A percentile compares a stretch with the other conserved stretches of the same genome.
These are phyloP conservation scores for Heliothis virescens DNA, from an alignment of 1,140 invertebrate species.

Conservation along the genomic window DNA sequence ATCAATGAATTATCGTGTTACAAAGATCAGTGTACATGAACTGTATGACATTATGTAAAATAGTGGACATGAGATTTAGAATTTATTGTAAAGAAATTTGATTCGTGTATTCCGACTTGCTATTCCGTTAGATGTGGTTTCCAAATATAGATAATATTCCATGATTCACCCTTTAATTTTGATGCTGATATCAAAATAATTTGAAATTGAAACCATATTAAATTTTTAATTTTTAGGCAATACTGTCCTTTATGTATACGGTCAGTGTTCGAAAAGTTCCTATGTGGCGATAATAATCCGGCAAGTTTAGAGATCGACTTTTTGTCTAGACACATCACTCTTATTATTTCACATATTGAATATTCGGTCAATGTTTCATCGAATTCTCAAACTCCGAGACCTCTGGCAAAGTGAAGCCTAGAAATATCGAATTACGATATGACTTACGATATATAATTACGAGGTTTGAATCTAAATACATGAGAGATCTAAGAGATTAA, in stretches of 20 bases:
- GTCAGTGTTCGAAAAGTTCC: not conserved
- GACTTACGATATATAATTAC: too few relatives aligned
- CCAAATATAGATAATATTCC: not conserved
- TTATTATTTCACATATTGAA: not conserved
- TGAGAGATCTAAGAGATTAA: too few relatives aligned
- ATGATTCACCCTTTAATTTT: not conserved
- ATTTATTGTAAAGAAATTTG: not conserved
- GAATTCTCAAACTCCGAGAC: too few relatives aligned
- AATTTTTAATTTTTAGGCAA: not conserved
- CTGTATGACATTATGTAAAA: too few relatives aligned
- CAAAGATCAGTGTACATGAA: too few relatives aligned
- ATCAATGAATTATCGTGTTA: too few relatives aligned
- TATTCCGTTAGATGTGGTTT: not conserved
- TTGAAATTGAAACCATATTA: not conserved
- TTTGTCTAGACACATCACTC: not conserved
- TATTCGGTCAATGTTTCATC: too few relatives aligned
- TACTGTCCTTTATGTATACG: not conserved
- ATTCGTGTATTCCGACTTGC: not conserved
- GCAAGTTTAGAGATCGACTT: not conserved
- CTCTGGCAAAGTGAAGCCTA: too few relatives aligned
- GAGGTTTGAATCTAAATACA: too few relatives aligned
- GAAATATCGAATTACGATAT: too few relatives aligned
- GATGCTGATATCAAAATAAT: not conserved
- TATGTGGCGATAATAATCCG: conserved; percentile 24
- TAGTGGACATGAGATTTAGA: not conserved